Evolutionary conservation across 37 sponge, comb jelly and placozoan genomes (phyloP).

Genomic region (Aplysina aerophoba): DNA sequence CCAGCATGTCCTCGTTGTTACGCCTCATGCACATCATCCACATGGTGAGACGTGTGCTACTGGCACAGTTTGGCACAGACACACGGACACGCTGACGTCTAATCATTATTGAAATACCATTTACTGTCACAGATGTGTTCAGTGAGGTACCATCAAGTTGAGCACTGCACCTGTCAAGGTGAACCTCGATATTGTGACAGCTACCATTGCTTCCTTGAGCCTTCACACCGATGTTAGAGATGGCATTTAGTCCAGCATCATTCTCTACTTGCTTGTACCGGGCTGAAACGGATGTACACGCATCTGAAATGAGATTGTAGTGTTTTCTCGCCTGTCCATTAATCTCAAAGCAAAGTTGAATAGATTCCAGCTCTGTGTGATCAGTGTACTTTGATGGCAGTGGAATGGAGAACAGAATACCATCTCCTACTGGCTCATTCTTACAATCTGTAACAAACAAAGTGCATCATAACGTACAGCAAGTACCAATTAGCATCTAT

Average conservation of each 20-base stretch:
- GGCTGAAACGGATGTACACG: not conserved
- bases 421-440: conserved; percentile 16
- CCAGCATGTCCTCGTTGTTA: conserved; percentile 27
- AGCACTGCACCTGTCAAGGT: not conserved
- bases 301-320: conserved; percentile 25
- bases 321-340: not conserved
- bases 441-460: too few relatives aligned
- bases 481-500: too few relatives aligned
- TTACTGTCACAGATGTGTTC: too few relatives aligned
- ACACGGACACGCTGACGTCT: conserved; percentile 5
- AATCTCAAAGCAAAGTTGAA: not conserved
- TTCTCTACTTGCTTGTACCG: not conserved
- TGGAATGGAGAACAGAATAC: conserved; percentile 7
- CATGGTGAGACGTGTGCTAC: not conserved
- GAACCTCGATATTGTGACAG: conserved; percentile 3
- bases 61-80: conserved; percentile 34
- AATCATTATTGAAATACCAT: not conserved
- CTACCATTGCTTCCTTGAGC: not conserved
- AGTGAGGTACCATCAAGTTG: not conserved
- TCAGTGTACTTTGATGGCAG: not conserved
- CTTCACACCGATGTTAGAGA: conserved; percentile 1
- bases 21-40: conserved; percentile 17
- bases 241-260: not conserved
- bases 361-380: not conserved
- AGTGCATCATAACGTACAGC: too few relatives aligned